Base-by-base conservation (phyloP, 2,797 vertebrate genomes). In the Gymnodraco acuticeps region DNA sequence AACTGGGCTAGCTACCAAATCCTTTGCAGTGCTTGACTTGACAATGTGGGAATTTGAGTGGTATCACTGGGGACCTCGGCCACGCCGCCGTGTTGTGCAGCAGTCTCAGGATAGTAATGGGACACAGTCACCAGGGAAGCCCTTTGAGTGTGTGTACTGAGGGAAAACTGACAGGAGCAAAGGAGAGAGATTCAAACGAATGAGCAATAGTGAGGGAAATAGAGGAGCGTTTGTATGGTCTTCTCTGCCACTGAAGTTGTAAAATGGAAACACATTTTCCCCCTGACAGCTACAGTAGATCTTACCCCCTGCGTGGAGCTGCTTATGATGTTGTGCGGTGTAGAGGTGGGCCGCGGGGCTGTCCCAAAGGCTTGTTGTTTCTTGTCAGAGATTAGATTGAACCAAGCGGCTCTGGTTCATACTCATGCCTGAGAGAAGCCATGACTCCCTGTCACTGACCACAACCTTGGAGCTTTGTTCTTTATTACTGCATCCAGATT, bases 371-470 rank as follows among this genome's bases (percentile, higher is more conserved):
- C 87, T 93, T 84, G 88, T 91, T 91, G 93, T 93, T 94, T 92
- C 91, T 90, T 94, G 94, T 94, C 92, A 90, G 92, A 94, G 94
- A 95, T 95, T 95, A 94, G 92, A 95, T 95, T 94, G 94, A 95
- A 95, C 93, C 88, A 83, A 82, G 90, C 78, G 81, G 86, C 87
- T 82, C 58, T 84, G 86, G 89, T 92, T 93, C 89, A 88, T 64
- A 84, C 85, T 85, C 78, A 82, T 87, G 90, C 88, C 78, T 77
- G 78, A 87, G 77, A 92, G 87, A 88, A 90, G 83, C 84, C 75
- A 61, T 68, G 64, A 70, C 81, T 88, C 82, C 77, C 83, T 64
- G 74, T 87, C 87, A 89, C 77, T 70, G 84, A 85, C 84, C 85
- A 65, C 85, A 88, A 89, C 87, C 84, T 86, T 84, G 75, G 83